Percentiles rank a stretch among this genome's conserved stretches.
These are phyloP conservation scores for Lemur catta DNA, from an alignment of 2,797 vertebrate genomes.

Conservation along the genomic window DNA sequence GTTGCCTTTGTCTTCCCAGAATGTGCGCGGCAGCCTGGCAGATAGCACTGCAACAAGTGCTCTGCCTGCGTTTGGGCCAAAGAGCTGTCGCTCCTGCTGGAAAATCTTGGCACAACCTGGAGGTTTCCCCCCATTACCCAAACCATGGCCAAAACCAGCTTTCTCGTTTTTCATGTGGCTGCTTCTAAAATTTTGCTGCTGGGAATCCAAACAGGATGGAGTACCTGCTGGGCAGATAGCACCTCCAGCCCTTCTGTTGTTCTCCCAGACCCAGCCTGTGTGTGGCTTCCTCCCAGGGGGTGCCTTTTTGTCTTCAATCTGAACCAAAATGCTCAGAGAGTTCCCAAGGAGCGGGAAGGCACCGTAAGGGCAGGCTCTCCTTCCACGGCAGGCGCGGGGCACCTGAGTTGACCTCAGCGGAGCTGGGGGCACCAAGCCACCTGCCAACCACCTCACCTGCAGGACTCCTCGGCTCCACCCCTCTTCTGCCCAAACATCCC, in stretches of 20 bases:
- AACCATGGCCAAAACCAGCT: not conserved
- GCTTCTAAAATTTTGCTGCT: not conserved
- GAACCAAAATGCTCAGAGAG: not conserved
- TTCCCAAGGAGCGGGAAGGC: not conserved
- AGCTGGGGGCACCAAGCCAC: not conserved
- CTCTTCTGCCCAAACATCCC: not conserved
- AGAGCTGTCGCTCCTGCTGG: not conserved
- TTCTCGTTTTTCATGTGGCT: not conserved
- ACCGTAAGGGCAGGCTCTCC: not conserved
- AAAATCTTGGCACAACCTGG: not conserved
- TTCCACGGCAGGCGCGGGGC: not conserved
- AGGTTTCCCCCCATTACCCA: not conserved
- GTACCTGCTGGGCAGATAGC: not conserved
- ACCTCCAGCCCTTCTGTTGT: not conserved
- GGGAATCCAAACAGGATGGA: not conserved
- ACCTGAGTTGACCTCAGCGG: not conserved
- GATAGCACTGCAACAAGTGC: not conserved
- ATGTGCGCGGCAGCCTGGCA: not conserved
- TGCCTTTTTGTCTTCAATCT: not conserved
- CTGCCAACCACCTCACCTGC: not conserved
- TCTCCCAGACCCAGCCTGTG: not conserved
- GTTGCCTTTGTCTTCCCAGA: not conserved
- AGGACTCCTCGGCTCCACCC: not conserved
- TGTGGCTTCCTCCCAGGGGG: not conserved
- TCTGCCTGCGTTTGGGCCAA: not conserved